Evolutionary conservation across 2,888 invertebrate genomes (phyloP).

Genomic region (Creontiades dilutus): DNA sequence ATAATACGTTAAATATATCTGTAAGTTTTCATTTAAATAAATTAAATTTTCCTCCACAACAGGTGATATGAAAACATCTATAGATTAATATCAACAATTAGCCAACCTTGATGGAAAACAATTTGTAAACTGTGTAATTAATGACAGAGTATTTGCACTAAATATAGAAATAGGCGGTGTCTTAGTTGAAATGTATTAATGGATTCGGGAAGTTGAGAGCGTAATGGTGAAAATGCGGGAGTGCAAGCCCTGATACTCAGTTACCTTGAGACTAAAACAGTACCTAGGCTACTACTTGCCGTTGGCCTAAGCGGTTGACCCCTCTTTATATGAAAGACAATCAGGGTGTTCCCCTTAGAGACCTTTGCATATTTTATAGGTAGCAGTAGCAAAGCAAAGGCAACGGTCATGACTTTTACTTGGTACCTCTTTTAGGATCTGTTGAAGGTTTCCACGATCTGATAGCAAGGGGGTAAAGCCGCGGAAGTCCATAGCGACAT

Average conservation of each 20-base stretch:
- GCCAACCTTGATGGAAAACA: too few species aligned
- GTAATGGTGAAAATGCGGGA: background rate
- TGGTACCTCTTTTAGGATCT: slow-evolving; percentile 30
- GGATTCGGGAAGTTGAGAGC: background rate
- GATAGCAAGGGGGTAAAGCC: background rate
- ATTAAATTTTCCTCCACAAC: too few species aligned
- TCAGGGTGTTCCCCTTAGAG: slow-evolving; percentile 8
- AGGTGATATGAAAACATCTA: too few species aligned
- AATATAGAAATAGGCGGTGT: too few species aligned
- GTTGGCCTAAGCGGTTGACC: background rate
- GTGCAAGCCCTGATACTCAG: background rate
- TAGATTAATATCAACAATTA: too few species aligned
- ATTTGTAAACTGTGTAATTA: too few species aligned
- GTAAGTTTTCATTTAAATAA: too few species aligned
- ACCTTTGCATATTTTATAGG: slow-evolving; percentile 42
- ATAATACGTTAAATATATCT: too few species aligned
- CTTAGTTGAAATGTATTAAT: background rate
- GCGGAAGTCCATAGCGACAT: slow-evolving; percentile 26
- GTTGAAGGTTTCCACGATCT: slow-evolving; percentile 29
- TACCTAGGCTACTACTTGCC: background rate
- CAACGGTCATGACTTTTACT: slow-evolving; percentile 38
- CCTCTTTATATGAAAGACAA: slow-evolving; percentile 38
- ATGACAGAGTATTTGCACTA: too few species aligned
- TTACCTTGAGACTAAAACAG: background rate
- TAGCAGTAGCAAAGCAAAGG: slow-evolving; percentile 14